These are phyloP conservation scores for Tachysurus fulvidraco DNA, from an alignment of 2,113 vertebrate species.

Conservation along the genomic window DNA sequence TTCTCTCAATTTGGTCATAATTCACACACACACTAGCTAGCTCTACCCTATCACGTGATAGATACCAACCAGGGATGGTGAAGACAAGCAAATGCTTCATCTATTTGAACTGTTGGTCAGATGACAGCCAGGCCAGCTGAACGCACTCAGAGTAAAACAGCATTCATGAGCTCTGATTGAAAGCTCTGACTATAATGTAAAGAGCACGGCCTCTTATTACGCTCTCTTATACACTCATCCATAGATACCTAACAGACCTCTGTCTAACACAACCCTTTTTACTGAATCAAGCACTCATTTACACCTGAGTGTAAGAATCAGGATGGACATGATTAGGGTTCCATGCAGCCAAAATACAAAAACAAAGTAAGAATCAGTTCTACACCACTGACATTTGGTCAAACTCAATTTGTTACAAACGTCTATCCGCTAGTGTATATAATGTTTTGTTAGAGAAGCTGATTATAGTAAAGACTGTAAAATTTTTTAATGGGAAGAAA, in stretches of 20 bases:
- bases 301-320: not conserved
- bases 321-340: not conserved
- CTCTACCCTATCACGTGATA: not conserved
- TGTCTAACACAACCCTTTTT: not conserved
- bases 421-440: not conserved
- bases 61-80: not conserved
- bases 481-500: not conserved
- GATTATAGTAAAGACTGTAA: not conserved
- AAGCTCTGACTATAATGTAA: not conserved
- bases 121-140: not conserved
- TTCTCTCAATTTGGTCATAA: not conserved
- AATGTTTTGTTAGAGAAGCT: not conserved
- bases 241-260: not conserved
- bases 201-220: not conserved
- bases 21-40: not conserved
- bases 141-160: not conserved
- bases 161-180: not conserved
- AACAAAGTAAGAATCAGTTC: not conserved
- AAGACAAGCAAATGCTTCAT: not conserved
- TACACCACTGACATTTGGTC: not conserved
- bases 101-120: not conserved
- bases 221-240: not conserved
- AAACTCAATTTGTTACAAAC: slow-evolving; percentile 1
- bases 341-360: not conserved
- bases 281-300: not conserved